phyloP scores from a whole-genome alignment of 1,140 invertebrate species.

The Micrasema minimum region DNA sequence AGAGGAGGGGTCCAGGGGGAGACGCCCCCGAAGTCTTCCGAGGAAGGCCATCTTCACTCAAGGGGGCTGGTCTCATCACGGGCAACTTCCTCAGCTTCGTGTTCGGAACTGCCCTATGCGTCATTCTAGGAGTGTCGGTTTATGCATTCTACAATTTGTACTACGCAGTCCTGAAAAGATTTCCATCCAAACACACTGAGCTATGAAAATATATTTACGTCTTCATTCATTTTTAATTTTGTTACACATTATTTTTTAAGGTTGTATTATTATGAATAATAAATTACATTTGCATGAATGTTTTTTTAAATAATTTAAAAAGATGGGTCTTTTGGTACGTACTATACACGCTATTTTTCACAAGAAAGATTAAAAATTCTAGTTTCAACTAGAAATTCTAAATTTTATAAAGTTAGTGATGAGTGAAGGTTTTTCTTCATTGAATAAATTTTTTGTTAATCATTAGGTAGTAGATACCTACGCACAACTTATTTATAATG shows the following conservation, averaged over 20 bases:
- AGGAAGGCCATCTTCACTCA: slow-evolving; percentile 63
- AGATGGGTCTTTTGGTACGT: no score
- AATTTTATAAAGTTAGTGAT: no score
- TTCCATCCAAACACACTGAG: slow-evolving; percentile 80
- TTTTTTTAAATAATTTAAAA: no score
- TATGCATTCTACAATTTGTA: slow-evolving; percentile 88
- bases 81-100: slow-evolving; percentile 83
- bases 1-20: slow-evolving; percentile 67
- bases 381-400: no score
- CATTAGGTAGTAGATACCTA: no score
- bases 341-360: no score
- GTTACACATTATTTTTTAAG: neutral
- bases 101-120: slow-evolving; percentile 77
- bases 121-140: slow-evolving; percentile 82
- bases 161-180: slow-evolving; percentile 82
- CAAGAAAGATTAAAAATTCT: no score
- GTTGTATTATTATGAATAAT: neutral
- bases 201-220: slow-evolving; percentile 65
- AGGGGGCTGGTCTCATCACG: slow-evolving; percentile 76
- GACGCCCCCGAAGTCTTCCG: slow-evolving; percentile 64
- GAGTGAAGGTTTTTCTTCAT: no score
- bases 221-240: neutral
- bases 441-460: no score
- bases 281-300: no score
- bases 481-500: no score